Conservation (phyloP, 2,888 invertebrate species). For the Drosophila mettleri region DNA sequence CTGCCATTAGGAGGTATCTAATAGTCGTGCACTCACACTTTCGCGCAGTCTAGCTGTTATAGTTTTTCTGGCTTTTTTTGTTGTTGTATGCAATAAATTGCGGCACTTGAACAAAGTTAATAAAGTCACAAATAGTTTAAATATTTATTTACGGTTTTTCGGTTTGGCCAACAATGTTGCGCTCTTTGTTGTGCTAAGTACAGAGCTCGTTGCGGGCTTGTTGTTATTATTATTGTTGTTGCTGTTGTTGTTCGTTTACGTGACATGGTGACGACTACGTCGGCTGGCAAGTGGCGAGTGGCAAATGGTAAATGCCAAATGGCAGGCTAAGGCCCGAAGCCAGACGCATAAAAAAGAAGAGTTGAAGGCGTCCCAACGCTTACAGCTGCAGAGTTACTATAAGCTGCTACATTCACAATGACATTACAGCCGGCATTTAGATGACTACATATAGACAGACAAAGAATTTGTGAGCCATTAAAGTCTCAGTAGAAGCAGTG, state of each 20-base stretch:
- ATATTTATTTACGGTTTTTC: conserved; percentile 79
- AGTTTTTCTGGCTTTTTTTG: conserved; percentile 8
- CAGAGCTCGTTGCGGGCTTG: conserved; percentile 22
- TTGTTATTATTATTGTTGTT: conserved; percentile 13
- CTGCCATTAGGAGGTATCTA: not conserved
- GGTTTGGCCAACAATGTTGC: conserved; percentile 67
- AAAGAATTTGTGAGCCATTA: not conserved
- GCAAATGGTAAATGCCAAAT: not conserved
- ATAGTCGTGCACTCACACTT: not conserved
- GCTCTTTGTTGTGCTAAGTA: conserved; percentile 43
- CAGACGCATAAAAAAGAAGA: not conserved
- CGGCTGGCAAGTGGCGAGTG: conserved; percentile 19
- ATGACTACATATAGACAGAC: not conserved
- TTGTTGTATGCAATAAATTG: conserved; percentile 75
- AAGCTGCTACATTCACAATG: not conserved
- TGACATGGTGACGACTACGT: conserved; percentile 36
- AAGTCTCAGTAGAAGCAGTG: not conserved
- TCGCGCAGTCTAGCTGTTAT: not conserved
- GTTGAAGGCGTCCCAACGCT: not conserved
- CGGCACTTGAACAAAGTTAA: conserved; percentile 79
- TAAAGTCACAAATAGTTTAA: conserved; percentile 80
- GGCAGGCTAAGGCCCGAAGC: not conserved
- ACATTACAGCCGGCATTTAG: conserved; percentile 7
- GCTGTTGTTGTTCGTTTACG: conserved; percentile 25
- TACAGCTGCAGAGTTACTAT: conserved; percentile 10